Percentiles rank a stretch among this genome's conserved stretches.
Conservation (phyloP, 2,113 vertebrate genomes). For the Myiagra hebetior region DNA sequence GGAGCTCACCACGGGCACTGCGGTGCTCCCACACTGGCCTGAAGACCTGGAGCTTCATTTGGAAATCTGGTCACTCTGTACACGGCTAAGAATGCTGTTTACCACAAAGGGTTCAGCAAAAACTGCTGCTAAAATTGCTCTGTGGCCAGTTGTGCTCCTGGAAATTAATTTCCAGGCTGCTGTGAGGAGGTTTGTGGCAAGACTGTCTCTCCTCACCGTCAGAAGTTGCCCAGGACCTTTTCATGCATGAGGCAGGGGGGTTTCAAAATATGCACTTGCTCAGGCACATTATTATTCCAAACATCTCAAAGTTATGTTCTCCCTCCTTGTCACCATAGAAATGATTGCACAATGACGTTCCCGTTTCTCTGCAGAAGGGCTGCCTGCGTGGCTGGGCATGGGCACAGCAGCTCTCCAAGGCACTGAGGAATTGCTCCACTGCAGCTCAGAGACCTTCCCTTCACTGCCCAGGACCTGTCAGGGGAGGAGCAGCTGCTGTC, state of each 20-base stretch:
- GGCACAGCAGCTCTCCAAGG: not conserved
- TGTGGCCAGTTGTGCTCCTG: constrained; percentile 40
- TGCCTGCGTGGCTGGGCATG: not conserved
- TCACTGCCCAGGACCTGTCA: not conserved
- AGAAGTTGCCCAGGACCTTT: constrained; percentile 38
- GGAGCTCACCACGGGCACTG: not conserved
- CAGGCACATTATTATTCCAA: constrained; percentile 49
- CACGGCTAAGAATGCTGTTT: constrained; percentile 44
- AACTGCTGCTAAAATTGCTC: constrained; percentile 45
- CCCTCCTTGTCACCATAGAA: constrained; percentile 60
- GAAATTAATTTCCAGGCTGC: constrained; percentile 65
- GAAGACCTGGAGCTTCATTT: constrained; percentile 27
- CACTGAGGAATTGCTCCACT: not conserved
- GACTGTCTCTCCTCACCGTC: not conserved
- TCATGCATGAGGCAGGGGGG: not conserved
- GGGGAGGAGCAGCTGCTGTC: not conserved
- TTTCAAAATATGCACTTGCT: constrained; percentile 50
- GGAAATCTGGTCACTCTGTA: constrained; percentile 32
- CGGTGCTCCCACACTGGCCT: not conserved
- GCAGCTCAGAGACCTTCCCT: not conserved
- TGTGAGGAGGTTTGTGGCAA: constrained; percentile 8
- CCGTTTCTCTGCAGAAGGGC: constrained; percentile 2
- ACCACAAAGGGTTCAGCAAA: constrained; percentile 33
- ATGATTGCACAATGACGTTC: constrained; percentile 46
- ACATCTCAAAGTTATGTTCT: constrained; percentile 50